Base-by-base conservation (phyloP, 2,113 vertebrate genomes). In the Benitochromis conjunctus region DNA sequence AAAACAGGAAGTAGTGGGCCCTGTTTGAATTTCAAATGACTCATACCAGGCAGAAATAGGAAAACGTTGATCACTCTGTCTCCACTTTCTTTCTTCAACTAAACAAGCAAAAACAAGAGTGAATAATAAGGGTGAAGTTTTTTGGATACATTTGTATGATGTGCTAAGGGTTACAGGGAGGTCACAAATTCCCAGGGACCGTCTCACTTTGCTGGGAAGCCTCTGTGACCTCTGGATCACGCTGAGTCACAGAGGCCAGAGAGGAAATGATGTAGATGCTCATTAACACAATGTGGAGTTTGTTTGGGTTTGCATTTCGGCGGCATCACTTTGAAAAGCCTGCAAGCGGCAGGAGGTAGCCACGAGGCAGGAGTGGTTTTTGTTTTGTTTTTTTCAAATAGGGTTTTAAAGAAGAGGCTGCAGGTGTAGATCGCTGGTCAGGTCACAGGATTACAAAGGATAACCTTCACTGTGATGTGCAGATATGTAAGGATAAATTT, bases 1-100 rank as follows among this genome's bases (percentile, higher is more conserved):
- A 84, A 87, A 86, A 90, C 41, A 86, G 66, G 60, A 88, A 89
- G 80, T 64, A 29, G 48, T 87, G 57, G 74, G 64, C 62, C 81
- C 58, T 56, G 77, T 94, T 92, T 92, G 83, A 93, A 93, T 88
- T 91, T 85, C 88, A 93, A 92, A 92, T 94, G 55, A 89, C 85
- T 92, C 64, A 87, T 69, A 84, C 48, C 55, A 55, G 41, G 62
- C 81, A 84, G 80, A 90, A 93, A 90, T 62, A 88, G 88, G 87
- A 81, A 85, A 78, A 43, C 58, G 38, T 57, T 5, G 19, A 89
- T 80, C 87, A 77, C 78, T 53, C 19, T 48, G 31, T 81, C 79
- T 78, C 81, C 56, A 66, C 78, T 78, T 85, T 86, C 29, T 86
- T 86, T 69, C 54, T 43, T 87, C 79, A 53, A 10, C 31, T 53